Evolutionary conservation across 2,888 invertebrate genomes (phyloP), one percentile per base, ranked within the genome.

Genomic region (Axea sp.): DNA sequence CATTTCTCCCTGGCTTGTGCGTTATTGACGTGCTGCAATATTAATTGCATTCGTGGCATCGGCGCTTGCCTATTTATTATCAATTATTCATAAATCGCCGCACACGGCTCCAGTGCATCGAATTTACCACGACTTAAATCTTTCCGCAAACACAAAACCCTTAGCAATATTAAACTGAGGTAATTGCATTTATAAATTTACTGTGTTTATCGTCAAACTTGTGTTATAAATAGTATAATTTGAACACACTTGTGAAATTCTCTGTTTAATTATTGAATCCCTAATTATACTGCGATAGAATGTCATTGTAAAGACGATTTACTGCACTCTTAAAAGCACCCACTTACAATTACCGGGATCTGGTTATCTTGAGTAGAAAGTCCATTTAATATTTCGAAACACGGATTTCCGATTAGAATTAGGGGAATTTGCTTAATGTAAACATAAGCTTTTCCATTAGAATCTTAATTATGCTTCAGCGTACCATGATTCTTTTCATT

Each of bases 1-100:
- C 64, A 43, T 51, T 39, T 45, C 28, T 35, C 9, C 24, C n/a
- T 11, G 41, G 51, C 12, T 15, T 26, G 26, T 53, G 47, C 30
- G 65, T 55, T 69, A 64, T 74, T 65, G 59, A 60, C 65, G 65
- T 24, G 45, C 31, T 65, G 45, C 53, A 69, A 62, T 69, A 64
- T 69, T 69, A 49, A 69, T 74, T 47, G 31, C 19, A 24, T 22
- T 49, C 62, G 49, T 22, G 59, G 26, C 53, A 59, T 65, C 59
- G 33, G 43, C 24, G 71, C 62, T 47, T 14, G 47, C 47, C 41
- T 65, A 67, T 73, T 60, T 73, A 53, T 41, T 41, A 33, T 73
- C 60, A 67, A 67, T 73, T 60, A 67, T 73, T 73, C 53, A 73
- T 8, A 57, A 59, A 33, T 65, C 39, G 53, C 12, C 39, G 51